phyloP scores from a whole-genome alignment of 2,113 vertebrate species.

The Lucifuga dentata region DNA sequence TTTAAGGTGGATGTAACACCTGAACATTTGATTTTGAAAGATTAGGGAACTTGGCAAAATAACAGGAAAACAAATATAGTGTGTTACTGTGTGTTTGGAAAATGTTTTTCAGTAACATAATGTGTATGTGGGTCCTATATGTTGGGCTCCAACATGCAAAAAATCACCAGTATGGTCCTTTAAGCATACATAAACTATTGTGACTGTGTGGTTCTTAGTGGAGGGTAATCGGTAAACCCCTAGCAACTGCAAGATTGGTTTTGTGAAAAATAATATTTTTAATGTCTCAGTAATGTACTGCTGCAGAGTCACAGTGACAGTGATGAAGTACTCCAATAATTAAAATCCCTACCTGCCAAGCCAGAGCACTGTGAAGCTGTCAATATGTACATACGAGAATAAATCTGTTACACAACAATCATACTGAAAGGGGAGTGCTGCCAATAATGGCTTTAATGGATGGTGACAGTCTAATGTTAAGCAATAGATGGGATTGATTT shows the following conservation, averaged over 20 bases:
- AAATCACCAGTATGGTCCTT: too few species aligned
- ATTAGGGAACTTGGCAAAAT: too few species aligned
- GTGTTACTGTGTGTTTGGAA: too few species aligned
- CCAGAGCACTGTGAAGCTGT: slow-evolving; percentile 22
- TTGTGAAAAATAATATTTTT: slow-evolving; percentile 50
- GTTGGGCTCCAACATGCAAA: too few species aligned
- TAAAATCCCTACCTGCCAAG: slow-evolving; percentile 29
- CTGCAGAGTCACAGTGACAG: slow-evolving; percentile 42
- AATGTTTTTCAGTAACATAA: too few species aligned
- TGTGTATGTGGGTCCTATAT: too few species aligned
- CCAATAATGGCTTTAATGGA: neutral
- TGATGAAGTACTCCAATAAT: slow-evolving; percentile 52
- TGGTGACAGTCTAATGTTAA: neutral
- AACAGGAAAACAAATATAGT: too few species aligned
- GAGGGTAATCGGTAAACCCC: slow-evolving; percentile 25
- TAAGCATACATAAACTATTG: too few species aligned
- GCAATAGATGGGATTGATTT: neutral
- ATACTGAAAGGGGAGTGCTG: neutral
- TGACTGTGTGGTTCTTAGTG: slow-evolving; percentile 11
- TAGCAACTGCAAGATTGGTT: slow-evolving; percentile 30
- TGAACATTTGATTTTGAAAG: too few species aligned
- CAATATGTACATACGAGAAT: slow-evolving; percentile 10
- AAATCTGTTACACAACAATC: slow-evolving; percentile 5
- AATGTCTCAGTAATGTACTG: slow-evolving; percentile 39
- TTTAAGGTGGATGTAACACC: too few species aligned